phyloP scores from a whole-genome alignment of 1,140 invertebrate genomes.

The Doryteuthis pealeii region DNA sequence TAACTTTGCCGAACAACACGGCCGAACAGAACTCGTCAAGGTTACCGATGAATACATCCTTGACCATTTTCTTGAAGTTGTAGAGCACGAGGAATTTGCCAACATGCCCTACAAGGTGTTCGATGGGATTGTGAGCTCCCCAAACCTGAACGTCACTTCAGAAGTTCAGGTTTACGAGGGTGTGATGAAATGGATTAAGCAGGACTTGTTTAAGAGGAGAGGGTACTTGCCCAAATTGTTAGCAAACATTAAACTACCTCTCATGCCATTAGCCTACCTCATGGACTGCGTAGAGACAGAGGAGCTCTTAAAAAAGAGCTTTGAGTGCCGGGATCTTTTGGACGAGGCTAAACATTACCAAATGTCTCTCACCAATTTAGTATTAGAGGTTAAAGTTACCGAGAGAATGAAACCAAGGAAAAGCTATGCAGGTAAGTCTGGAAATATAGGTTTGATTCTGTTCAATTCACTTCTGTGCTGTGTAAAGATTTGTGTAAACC shows the following conservation, averaged over 20 bases:
- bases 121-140: conserved; percentile 40
- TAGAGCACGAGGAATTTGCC: conserved; percentile 49
- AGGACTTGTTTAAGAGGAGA: conserved; percentile 36
- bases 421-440: conserved; percentile 58
- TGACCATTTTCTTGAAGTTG: conserved; percentile 55
- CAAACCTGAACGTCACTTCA: conserved; percentile 49
- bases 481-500: too few relatives aligned
- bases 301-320: conserved; percentile 47
- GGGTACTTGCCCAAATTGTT: conserved; percentile 46
- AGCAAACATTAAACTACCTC: conserved; percentile 53
- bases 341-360: conserved; percentile 58
- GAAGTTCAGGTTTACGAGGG: conserved; percentile 56
- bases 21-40: conserved; percentile 49
- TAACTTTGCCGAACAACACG: conserved; percentile 58
- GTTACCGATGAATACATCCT: conserved; percentile 53
- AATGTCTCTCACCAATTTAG: conserved; percentile 53
- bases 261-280: conserved; percentile 51
- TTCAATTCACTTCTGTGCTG: too few relatives aligned
- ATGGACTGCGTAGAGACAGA: conserved; percentile 52
- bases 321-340: conserved; percentile 56
- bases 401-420: conserved; percentile 55
- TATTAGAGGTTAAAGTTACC: conserved; percentile 44
- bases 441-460: too few relatives aligned
- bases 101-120: conserved; percentile 43
- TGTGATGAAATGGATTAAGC: conserved; percentile 55